A percentile compares a stretch with the other conserved stretches of the same genome.
Conservation (phyloP, 2,113 vertebrate genomes). For the Clarias batrachus region DNA sequence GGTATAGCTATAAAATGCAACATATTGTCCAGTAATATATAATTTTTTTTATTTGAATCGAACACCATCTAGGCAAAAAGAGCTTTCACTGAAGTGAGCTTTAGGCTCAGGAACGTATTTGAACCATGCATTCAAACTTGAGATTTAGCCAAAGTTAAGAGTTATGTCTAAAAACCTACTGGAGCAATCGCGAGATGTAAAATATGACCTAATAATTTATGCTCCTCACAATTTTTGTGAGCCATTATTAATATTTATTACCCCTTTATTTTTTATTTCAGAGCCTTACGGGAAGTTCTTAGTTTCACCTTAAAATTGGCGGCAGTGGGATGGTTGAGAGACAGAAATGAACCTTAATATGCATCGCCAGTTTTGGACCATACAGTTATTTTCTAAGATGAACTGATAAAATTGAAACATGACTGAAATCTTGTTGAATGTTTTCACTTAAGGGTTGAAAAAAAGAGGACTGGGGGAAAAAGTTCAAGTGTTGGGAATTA, state of each 20-base stretch:
- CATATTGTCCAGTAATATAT: too few species aligned
- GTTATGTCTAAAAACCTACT: constrained; percentile 1
- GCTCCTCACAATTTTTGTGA: not conserved
- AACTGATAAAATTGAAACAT: not conserved
- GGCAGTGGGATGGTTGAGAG: not conserved
- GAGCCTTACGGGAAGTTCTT: constrained; percentile 3
- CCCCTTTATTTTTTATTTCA: not conserved
- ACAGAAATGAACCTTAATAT: not conserved
- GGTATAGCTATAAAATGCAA: too few species aligned
- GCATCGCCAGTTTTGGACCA: too few species aligned
- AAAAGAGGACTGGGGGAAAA: not conserved
- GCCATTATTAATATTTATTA: not conserved
- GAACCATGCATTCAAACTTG: not conserved
- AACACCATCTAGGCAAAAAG: not conserved
- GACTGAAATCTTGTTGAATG: not conserved
- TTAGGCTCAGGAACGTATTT: not conserved
- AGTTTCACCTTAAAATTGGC: not conserved
- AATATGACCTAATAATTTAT: not conserved
- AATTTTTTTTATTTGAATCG: not conserved
- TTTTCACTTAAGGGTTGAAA: not conserved
- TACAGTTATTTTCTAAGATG: not conserved
- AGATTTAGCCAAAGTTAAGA: not conserved
- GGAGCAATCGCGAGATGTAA: not conserved
- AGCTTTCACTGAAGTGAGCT: not conserved
- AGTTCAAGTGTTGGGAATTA: not conserved